A percentile compares a stretch with the other conserved stretches of the same genome.
Evolutionary conservation across 2,888 invertebrate species (phyloP).

Genomic region (Mythimna vitellina): DNA sequence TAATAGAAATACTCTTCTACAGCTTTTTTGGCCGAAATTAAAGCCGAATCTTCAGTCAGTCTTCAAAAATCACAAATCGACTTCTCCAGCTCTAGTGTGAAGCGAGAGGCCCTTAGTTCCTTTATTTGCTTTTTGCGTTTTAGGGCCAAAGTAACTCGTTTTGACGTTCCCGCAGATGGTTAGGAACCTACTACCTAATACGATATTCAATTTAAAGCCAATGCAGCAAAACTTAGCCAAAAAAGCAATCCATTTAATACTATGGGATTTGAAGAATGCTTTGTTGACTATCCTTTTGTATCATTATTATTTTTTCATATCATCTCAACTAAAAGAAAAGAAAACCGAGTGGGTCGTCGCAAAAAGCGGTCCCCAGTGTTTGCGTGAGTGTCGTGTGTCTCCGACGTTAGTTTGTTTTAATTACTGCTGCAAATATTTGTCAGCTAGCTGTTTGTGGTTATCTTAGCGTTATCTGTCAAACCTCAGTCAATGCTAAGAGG

Average conservation of each 20-base stretch:
- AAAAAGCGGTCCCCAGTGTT: conserved; percentile 77
- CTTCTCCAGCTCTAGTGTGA: too few species aligned
- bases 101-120: too few species aligned
- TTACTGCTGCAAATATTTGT: conserved; percentile 87
- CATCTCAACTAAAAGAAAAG: conserved; percentile 64
- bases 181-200: background rate
- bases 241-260: conserved; percentile 33
- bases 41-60: too few species aligned
- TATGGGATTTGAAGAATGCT: conserved; percentile 41
- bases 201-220: conserved; percentile 1
- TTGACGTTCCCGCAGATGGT: background rate
- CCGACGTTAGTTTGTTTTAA: conserved; percentile 82
- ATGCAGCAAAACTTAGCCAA: background rate
- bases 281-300: conserved; percentile 53
- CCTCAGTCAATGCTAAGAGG: conserved; percentile 88
- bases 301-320: conserved; percentile 49
- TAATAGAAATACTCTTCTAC: too few species aligned
- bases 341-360: conserved; percentile 71
- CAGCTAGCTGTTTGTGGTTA: conserved; percentile 85
- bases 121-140: too few species aligned
- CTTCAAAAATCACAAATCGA: too few species aligned
- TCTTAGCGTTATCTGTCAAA: conserved; percentile 89
- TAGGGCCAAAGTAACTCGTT: background rate
- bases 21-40: too few species aligned
- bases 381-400: conserved; percentile 75